Base-by-base conservation (phyloP, 1,140 invertebrate species). In the Capitella teleta region DNA sequence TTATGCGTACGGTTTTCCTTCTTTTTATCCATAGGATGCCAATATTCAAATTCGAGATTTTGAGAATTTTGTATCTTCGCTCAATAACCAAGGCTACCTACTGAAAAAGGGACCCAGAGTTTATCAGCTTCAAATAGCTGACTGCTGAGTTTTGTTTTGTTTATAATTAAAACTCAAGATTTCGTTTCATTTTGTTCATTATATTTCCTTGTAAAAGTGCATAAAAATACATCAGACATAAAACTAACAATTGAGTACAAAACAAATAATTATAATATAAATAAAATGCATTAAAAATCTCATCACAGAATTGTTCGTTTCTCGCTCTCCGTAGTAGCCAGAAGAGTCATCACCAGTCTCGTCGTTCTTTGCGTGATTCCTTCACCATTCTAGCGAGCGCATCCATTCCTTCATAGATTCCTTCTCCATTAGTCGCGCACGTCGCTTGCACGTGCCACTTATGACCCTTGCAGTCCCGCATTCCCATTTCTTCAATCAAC, bases 1-100 rank as follows among this genome's bases (percentile, higher is more conserved):
- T 2, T 16, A 24, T 8, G n/a, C 12, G n/a, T 40, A 24, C 16
- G 3, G 2, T 40, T 40, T 5, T 41, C 0, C 4, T 52, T 43
- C 3, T 10, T 10, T 5, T 25, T 25, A 24, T 6, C 21, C 0
- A 44, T 32, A 52, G 51, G 45, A 30, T 40, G 51, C 28, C 2
- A 34, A 26, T 2, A 24, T 52, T 24, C 2, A 28, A 21, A 67
- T 74, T 10, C 73, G 77, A 56, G 78, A 71, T 54, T 75, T 85
- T 64, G 68, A 74, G 43, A 64, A 77, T 56, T 77, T 92, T 40
- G 76, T 94, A 32, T 77, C 79, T 40, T 79, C 80, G 42, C 75
- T 93, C 50, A 92, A 94, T 62, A 78, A 83, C 57, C 82, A 88
- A 69, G 87, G 87, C 25, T 83, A 83, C 74, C 74, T 95, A 44